Evolutionary conservation across 2,888 invertebrate species (phyloP), one percentile per base, ranked within the genome.

Genomic region (Piscicola geometra): DNA sequence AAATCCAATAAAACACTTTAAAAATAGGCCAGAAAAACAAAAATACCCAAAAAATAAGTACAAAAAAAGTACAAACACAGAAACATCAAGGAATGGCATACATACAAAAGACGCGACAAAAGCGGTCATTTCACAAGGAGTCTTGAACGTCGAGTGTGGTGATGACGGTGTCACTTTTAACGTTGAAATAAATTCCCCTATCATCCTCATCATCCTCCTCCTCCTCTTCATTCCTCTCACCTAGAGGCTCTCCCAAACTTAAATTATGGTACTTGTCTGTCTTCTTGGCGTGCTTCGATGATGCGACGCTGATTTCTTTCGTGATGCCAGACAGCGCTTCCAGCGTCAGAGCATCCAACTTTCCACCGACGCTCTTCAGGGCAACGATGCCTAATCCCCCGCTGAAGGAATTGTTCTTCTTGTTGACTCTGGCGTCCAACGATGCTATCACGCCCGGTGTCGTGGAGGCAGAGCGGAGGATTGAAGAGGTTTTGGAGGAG

Each of bases 341-440:
- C n/a, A 56, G 60, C 5, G 60, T 56, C 15, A 56, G 60, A n/a
- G 60, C 60, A 25, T 56, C 60, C 60, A 56, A 21, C n/a, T 25
- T 18, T 5, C 60, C 60, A 3, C 60, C 60, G 12, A 56, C 25
- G n/a, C 60, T 56, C 60, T 25, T 56, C 25, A 56, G n/a, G 12
- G 60, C 60, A 9, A 56, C 60, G 60, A 56, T 56, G 60, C 60
- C 60, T 15, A 41, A 15, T 41, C 41, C 41, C 15, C 41, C 41
- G n/a, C 60, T 56, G 60, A 56, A 56, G n/a, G 60, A 56, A 56
- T 56, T 56, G 60, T 56, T 56, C 25, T 56, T 56, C 50, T 47
- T 47, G 21, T 47, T 47, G n/a, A n/a, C n/a, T 5, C 41, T 5
- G 9, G 9, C 15, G 41, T 41, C 41, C 9, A 41, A 15, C 41